Base-by-base conservation (phyloP, 2,797 vertebrate genomes). In the Alcedo quadribrachys region DNA sequence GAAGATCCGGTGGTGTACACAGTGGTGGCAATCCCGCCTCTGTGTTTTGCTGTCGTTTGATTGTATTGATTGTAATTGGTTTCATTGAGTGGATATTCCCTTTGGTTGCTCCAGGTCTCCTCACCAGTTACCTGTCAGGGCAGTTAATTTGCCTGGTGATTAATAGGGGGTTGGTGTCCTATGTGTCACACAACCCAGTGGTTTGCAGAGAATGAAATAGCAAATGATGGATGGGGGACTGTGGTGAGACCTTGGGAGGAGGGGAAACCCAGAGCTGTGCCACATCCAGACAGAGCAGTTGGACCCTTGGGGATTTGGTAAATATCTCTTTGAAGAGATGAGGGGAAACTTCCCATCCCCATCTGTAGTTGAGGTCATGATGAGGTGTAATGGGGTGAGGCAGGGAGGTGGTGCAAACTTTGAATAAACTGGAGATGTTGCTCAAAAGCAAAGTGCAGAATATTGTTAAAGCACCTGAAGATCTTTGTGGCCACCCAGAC, bases 1-100 rank as follows among this genome's bases (percentile, higher is more conserved):
- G 1, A 40, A 12, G 61, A 50, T 55, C 28, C 11, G 0, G 30
- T 0, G 37, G 8, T 33, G 65, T 13, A 14, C 8, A 1, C 0
- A 6, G 46, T 4, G 27, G 40, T 19, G 13, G 43, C 8, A 5
- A 19, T 9, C 35, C 42, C 1, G 8, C 16, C 33, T 62, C 33
- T 22, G 3, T 50, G 63, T 22, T 55, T 17, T 18, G 62, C 40
- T 75, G 43, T 25, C 16, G 15, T 5, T 67, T 0, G 5, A 4
- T 53, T 11, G 11, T 24, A 40, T 40, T 40, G 14, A 40, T 40
- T 40, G 37, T 40, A 40, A 40, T 40, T 40, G 37, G 51, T 30
- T 53, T 53, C 51, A 53, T 7, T 11, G 42, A 71, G 18, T 37
- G 33, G 48, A 66, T 61, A 5, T 28, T 84, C 17, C 71, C 46